Evolutionary conservation across 2,797 vertebrate genomes (phyloP).

Genomic region (Lacerta agilis): DNA sequence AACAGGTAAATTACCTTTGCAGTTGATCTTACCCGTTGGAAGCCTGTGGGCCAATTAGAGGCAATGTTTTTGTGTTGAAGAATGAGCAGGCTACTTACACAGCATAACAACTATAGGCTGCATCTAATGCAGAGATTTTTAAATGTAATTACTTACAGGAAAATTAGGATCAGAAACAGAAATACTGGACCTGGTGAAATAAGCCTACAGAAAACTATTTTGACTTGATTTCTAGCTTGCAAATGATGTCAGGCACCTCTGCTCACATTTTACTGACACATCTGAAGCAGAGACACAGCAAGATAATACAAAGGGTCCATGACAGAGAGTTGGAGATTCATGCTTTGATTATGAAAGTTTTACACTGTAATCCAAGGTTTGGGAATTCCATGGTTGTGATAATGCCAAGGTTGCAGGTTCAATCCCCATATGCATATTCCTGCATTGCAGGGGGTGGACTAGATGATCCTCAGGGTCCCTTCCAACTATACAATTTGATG

Average conservation of each 20-base stretch:
- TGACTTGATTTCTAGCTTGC: not conserved
- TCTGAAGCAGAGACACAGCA: not conserved
- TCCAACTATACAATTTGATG: no score
- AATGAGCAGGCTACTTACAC: not conserved
- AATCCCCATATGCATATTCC: no score
- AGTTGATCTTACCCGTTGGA: not conserved
- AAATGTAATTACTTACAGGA: not conserved
- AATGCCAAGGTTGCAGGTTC: no score
- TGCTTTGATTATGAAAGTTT: no score
- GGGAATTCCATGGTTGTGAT: no score
- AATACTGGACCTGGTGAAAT: not conserved
- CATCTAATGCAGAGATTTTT: slow-evolving; percentile 13
- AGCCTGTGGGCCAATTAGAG: not conserved
- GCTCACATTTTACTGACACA: not conserved
- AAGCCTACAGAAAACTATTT: not conserved
- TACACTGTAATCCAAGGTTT: not conserved
- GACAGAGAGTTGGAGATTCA: not conserved
- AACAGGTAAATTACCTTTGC: slow-evolving; percentile 6
- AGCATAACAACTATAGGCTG: not conserved
- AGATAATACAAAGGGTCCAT: not conserved
- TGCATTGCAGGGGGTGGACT: no score
- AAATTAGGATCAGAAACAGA: not conserved
- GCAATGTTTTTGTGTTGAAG: not conserved
- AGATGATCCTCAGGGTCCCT: no score
- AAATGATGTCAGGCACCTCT: not conserved